phyloP scores from a whole-genome alignment of 2,888 invertebrate genomes.

The Eutolmus rufibarbis region DNA sequence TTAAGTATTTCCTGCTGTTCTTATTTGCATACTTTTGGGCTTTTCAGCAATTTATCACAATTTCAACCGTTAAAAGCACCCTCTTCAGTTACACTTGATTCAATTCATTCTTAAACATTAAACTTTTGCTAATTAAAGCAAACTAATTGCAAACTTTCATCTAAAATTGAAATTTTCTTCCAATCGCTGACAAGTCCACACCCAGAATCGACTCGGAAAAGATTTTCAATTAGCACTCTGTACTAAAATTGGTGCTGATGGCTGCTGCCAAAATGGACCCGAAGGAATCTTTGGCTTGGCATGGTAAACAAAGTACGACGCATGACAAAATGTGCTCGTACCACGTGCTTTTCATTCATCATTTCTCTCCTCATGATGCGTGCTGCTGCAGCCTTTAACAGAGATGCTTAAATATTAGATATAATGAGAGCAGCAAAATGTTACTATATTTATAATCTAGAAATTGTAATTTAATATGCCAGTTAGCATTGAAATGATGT shows the following conservation, averaged over 20 bases:
- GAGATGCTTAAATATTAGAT: neutral
- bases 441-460: neutral
- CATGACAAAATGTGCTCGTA: neutral
- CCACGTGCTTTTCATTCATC: neutral
- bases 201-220: conserved; percentile 6
- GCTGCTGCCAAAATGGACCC: conserved; percentile 1
- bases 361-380: neutral
- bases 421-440: neutral
- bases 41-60: neutral
- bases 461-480: no score
- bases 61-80: neutral
- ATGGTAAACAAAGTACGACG: neutral
- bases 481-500: no score
- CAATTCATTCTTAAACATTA: neutral
- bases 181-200: neutral
- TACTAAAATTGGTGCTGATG: neutral
- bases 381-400: neutral
- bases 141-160: neutral
- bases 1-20: neutral
- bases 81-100: neutral
- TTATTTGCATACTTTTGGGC: neutral
- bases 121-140: neutral
- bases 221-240: conserved; percentile 5
- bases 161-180: neutral
- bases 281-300: neutral